Evolutionary conservation across 2,113 vertebrate species (phyloP).

Genomic region (Limanda limanda): DNA sequence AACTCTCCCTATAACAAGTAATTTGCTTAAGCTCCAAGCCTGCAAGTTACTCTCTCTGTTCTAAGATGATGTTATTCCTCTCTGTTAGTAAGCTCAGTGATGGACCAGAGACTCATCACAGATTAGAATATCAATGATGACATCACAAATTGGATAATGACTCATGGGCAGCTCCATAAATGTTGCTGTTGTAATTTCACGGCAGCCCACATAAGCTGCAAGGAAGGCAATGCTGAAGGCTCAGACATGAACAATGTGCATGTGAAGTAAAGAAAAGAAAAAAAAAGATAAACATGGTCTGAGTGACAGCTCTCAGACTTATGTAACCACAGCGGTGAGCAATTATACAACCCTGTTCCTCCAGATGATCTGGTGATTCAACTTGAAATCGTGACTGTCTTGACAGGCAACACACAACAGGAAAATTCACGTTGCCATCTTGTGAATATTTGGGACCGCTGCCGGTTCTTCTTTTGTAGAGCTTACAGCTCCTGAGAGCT

Average conservation of each 20-base stretch:
- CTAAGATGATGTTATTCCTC: neutral
- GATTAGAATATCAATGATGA: conserved; percentile 31
- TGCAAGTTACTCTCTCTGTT: neutral
- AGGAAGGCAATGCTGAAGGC: neutral
- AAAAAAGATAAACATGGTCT: neutral
- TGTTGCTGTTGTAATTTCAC: conserved; percentile 1
- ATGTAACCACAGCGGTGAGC: conserved; percentile 32
- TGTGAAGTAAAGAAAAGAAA: conserved; percentile 16
- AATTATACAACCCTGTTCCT: conserved; percentile 33
- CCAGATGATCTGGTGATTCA: conserved; percentile 66
- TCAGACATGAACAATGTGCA: conserved; percentile 1
- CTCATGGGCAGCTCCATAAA: conserved; percentile 1
- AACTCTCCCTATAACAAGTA: neutral
- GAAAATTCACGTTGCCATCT: conserved; percentile 56
- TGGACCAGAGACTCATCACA: neutral
- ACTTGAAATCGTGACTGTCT: conserved; percentile 36
- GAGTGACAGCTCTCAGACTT: conserved; percentile 52
- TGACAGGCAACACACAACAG: conserved; percentile 23
- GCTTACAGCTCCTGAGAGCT: conserved; percentile 63
- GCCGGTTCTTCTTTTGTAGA: conserved; percentile 64
- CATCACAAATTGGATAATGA: conserved; percentile 11
- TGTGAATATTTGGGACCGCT: conserved; percentile 68
- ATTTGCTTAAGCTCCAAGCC: neutral
- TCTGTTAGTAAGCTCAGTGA: neutral
- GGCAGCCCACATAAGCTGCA: conserved; percentile 13